A percentile compares a stretch with the other conserved stretches of the same genome.
Conservation (phyloP, 2,888 invertebrate species). For the Scaptomyza flava region DNA sequence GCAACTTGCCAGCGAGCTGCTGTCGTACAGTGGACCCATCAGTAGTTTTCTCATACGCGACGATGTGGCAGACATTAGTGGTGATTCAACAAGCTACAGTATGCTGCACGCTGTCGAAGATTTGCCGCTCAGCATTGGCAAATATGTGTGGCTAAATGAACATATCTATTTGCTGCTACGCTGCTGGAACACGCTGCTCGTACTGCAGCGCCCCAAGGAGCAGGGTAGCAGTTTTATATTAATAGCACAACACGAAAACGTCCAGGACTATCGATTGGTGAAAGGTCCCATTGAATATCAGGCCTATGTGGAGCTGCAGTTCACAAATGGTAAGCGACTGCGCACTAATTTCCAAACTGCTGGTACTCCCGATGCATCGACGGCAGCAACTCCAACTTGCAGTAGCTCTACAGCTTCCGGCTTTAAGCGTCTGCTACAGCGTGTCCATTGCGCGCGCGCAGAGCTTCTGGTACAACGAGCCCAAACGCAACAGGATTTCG, state of each 20-base stretch:
- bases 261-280: conserved; percentile 61
- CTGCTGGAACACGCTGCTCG: conserved; percentile 78
- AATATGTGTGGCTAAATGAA: conserved; percentile 72
- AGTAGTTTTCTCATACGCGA: conserved; percentile 54
- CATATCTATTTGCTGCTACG: conserved; percentile 73
- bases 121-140: conserved; percentile 70
- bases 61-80: conserved; percentile 22
- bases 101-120: conserved; percentile 56
- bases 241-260: conserved; percentile 64
- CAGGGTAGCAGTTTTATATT: conserved; percentile 45
- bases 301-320: conserved; percentile 66
- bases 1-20: conserved; percentile 30
- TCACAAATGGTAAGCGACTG: conserved; percentile 43
- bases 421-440: conserved; percentile 63
- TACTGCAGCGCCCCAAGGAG: conserved; percentile 58
- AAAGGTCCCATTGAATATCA: conserved; percentile 65
- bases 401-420: conserved; percentile 16
- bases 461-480: conserved; percentile 73
- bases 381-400: neutral
- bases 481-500: conserved; percentile 72
- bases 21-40: conserved; percentile 63
- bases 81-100: conserved; percentile 31
- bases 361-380: neutral
- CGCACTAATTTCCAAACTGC: conserved; percentile 72
- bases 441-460: conserved; percentile 67